Evolutionary conservation across 2,113 vertebrate genomes (phyloP).

Genomic region (Ranitomeya imitator): DNA sequence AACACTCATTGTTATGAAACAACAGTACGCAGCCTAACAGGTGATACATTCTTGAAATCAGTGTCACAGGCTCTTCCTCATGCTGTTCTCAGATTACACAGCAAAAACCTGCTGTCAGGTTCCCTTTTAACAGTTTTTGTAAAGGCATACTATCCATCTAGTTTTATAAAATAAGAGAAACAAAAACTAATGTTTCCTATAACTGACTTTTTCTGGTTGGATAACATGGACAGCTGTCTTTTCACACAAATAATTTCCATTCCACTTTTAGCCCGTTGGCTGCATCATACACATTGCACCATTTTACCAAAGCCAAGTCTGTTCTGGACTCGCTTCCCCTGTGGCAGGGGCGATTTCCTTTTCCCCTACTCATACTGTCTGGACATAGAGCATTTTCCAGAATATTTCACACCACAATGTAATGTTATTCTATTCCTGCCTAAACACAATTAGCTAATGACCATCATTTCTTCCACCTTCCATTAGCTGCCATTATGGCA

Average conservation of each 20-base stretch:
- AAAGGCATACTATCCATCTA: background rate
- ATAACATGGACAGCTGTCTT: background rate
- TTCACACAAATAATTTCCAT: conserved; percentile 5
- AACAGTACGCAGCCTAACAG: too few relatives aligned
- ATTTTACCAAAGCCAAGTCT: conserved; percentile 20
- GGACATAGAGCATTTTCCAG: conserved; percentile 6
- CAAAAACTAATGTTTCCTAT: background rate
- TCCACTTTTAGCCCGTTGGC: background rate
- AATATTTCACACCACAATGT: background rate
- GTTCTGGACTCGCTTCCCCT: background rate
- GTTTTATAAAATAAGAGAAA: background rate
- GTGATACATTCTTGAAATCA: too few relatives aligned
- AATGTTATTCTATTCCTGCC: background rate
- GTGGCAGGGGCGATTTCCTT: background rate
- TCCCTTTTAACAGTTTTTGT: background rate
- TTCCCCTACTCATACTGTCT: conserved; percentile 15
- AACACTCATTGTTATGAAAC: too few relatives aligned
- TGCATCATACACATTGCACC: conserved; percentile 3
- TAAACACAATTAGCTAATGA: background rate
- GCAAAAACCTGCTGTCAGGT: background rate
- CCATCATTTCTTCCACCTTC: background rate
- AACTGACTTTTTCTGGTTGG: background rate
- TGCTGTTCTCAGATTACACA: too few relatives aligned
- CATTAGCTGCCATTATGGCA: background rate
- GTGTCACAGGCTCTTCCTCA: too few relatives aligned